These are phyloP conservation scores for Isichthys henryi DNA, from an alignment of 2,113 vertebrate genomes.

Conservation along the genomic window DNA sequence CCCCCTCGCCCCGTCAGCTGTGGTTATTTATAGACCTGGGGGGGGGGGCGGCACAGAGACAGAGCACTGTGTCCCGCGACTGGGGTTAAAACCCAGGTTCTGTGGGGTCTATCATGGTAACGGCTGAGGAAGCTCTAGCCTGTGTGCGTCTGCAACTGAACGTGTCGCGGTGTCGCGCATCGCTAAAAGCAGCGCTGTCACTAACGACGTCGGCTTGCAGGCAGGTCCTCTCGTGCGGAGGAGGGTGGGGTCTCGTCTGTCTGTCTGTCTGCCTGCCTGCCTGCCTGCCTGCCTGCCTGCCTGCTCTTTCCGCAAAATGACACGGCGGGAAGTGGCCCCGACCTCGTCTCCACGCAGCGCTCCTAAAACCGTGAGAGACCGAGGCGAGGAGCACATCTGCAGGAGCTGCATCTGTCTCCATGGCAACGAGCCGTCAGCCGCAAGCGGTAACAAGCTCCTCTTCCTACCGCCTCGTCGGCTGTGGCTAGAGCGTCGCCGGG, in stretches of 20 bases:
- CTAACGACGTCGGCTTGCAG: not conserved
- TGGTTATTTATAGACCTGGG: constrained; percentile 43
- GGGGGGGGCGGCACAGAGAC: constrained; percentile 37
- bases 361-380: not conserved
- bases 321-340: not conserved
- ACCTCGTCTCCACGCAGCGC: not conserved
- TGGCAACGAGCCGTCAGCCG: constrained; percentile 29
- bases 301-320: not conserved
- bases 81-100: not conserved
- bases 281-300: too few species aligned
- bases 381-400: not conserved
- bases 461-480: constrained; percentile 19
- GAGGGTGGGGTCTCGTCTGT: not conserved
- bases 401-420: constrained; percentile 31
- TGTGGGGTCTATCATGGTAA: not conserved
- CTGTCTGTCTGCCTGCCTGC: too few species aligned
- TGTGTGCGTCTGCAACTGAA: not conserved
- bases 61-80: constrained; percentile 13
- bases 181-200: not conserved
- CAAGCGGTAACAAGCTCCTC: constrained; percentile 4
- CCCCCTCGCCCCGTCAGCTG: constrained; percentile 20
- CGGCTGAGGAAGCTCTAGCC: not conserved
- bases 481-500: not conserved
- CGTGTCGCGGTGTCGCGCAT: not conserved
- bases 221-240: not conserved